Percentiles rank a stretch among this genome's conserved stretches.
These are phyloP conservation scores for Stenurella melanura DNA, from an alignment of 2,888 invertebrate species.

Conservation along the genomic window DNA sequence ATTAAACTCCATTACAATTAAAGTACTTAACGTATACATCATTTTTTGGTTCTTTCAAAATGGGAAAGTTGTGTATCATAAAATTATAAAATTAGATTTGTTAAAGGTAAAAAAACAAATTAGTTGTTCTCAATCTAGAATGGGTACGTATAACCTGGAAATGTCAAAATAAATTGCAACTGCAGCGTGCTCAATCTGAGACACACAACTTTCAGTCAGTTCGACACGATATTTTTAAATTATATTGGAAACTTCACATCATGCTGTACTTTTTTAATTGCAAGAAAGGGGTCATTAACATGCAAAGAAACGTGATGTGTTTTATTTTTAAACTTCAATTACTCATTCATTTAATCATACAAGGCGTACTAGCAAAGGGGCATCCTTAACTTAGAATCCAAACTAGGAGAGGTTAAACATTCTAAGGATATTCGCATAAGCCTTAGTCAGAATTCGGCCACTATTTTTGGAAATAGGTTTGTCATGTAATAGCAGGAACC, in stretches of 20 bases:
- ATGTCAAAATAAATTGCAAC: slow-evolving; percentile 3
- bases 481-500: no score
- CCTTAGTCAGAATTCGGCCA: no score
- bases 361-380: no score
- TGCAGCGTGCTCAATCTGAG: slow-evolving; percentile 2
- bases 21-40: no score
- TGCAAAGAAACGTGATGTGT: not conserved
- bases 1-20: no score
- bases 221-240: not conserved
- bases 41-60: not conserved
- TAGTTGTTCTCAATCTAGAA: not conserved
- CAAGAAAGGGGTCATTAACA: not conserved
- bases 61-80: not conserved
- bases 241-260: slow-evolving; percentile 1
- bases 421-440: no score
- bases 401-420: no score
- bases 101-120: not conserved
- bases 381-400: no score
- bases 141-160: not conserved
- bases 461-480: no score
- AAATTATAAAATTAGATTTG: not conserved
- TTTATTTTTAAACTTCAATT: not conserved
- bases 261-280: not conserved
- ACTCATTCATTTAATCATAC: no score
- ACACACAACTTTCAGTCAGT: not conserved